A percentile compares a stretch with the other conserved stretches of the same genome.
Evolutionary conservation across 1,140 invertebrate species (phyloP).

Genomic region (Drosophila sproati): DNA sequence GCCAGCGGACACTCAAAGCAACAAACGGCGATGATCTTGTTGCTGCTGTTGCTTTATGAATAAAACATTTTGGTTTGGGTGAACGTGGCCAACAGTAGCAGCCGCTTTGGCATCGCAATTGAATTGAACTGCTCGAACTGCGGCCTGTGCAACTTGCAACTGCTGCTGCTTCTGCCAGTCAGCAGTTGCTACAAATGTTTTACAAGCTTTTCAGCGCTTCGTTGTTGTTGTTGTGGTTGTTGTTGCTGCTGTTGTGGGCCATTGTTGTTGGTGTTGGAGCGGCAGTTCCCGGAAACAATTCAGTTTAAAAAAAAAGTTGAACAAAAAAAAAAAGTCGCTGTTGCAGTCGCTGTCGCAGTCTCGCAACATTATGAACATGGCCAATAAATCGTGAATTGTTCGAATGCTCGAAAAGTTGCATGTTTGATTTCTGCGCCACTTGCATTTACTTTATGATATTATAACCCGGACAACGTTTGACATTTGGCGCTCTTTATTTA

Average conservation of each 20-base stretch:
- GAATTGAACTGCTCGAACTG: slow-evolving; percentile 26
- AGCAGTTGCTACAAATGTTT: slow-evolving; percentile 82
- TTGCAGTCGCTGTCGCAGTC: slow-evolving; percentile 31
- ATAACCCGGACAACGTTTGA: slow-evolving; percentile 69
- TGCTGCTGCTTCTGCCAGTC: slow-evolving; percentile 42
- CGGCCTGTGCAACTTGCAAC: slow-evolving; percentile 15
- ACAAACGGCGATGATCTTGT: slow-evolving; percentile 73
- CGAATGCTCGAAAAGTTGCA: slow-evolving; percentile 69
- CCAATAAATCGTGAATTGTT: slow-evolving; percentile 80
- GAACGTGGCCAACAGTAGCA: slow-evolving; percentile 76
- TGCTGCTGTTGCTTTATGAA: slow-evolving; percentile 66
- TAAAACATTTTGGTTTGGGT: slow-evolving; percentile 73
- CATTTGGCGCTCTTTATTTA: slow-evolving; percentile 79
- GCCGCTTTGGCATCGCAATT: slow-evolving; percentile 48
- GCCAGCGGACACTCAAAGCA: slow-evolving; percentile 47
- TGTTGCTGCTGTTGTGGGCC: slow-evolving; percentile 54
- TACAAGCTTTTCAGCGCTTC: slow-evolving; percentile 83
- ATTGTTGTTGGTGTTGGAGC: slow-evolving; percentile 67
- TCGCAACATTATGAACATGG: slow-evolving; percentile 63
- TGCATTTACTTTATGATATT: slow-evolving; percentile 82
- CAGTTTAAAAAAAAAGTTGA: slow-evolving; percentile 56
- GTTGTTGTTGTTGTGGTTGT: slow-evolving; percentile 25
- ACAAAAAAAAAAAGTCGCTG: slow-evolving; percentile 13
- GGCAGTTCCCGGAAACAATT: slow-evolving; percentile 81
- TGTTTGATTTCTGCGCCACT: slow-evolving; percentile 77